Percentiles rank a stretch among this genome's conserved stretches.
Evolutionary conservation across 2,113 vertebrate genomes (phyloP).

Genomic region (Ochotona princeps): DNA sequence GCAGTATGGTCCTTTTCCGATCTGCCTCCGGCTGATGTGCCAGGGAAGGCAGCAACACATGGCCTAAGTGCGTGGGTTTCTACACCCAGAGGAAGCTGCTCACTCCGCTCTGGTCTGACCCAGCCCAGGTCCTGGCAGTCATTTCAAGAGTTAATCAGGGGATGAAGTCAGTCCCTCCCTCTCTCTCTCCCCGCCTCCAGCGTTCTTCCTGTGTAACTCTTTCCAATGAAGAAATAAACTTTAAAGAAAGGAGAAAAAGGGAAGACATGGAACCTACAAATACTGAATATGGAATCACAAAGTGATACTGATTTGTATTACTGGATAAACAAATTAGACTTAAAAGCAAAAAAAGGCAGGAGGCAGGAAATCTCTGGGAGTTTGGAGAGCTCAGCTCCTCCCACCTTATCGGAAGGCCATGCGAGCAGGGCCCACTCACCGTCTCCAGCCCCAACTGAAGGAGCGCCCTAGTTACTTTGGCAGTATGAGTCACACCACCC

Average conservation of each 20-base stretch:
- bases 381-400: conserved; percentile 23
- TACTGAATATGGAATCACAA: conserved; percentile 23
- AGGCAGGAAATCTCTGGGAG: neutral
- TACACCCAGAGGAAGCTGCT: no score
- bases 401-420: conserved; percentile 23
- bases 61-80: no score
- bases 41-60: no score
- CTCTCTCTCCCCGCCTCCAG: no score
- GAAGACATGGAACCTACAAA: neutral
- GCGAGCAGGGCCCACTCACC: neutral
- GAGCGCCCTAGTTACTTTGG: conserved; percentile 1
- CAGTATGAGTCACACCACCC: neutral
- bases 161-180: no score
- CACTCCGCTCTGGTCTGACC: no score
- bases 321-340: neutral
- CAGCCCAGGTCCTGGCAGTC: no score
- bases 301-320: neutral
- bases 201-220: no score
- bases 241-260: neutral
- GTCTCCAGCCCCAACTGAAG: neutral
- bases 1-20: no score
- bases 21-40: no score
- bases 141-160: no score
- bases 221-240: no score
- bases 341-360: neutral